phyloP scores from a whole-genome alignment of 2,797 vertebrate species.

The Oryzias dopingdopingensis region DNA sequence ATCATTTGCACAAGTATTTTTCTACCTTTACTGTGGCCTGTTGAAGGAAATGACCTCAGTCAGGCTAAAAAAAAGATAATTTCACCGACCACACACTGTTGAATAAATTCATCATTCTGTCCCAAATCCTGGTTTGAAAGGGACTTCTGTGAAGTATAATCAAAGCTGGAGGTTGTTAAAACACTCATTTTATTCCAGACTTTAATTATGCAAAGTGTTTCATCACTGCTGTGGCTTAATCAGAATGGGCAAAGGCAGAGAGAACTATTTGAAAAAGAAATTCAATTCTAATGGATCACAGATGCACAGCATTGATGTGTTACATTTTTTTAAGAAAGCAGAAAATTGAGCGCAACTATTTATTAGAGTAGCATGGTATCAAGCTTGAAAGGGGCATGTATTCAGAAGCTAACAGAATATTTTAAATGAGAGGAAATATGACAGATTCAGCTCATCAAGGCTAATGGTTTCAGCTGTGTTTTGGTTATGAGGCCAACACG shows the following conservation, averaged over 20 bases:
- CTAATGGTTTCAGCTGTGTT: constrained; percentile 5
- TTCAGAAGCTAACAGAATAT: background rate
- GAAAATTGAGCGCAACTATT: too few species aligned
- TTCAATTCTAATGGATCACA: background rate
- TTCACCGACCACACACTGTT: background rate
- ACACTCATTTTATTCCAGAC: constrained; percentile 4
- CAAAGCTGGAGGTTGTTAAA: constrained; percentile 1
- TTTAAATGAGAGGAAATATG: background rate
- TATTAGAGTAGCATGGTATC: background rate
- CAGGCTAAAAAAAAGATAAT: background rate
- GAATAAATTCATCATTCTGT: constrained; percentile 14
- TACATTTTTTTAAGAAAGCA: background rate
- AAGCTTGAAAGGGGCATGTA: background rate
- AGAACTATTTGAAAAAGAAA: background rate
- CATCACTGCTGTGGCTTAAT: constrained; percentile 1
- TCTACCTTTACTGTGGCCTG: background rate
- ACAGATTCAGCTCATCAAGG: constrained; percentile 4
- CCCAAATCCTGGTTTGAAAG: constrained; percentile 1
- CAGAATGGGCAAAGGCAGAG: background rate
- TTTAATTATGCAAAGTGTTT: constrained; percentile 1
- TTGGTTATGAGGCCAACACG: background rate
- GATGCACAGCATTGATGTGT: background rate
- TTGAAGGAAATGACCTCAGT: constrained; percentile 14
- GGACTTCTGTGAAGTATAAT: constrained; percentile 1
- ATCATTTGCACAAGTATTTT: constrained; percentile 20